Percentiles rank a stretch among this genome's conserved stretches.
phyloP scores from a whole-genome alignment of 64 coral and sea anemone species.

The Porites lutea region DNA sequence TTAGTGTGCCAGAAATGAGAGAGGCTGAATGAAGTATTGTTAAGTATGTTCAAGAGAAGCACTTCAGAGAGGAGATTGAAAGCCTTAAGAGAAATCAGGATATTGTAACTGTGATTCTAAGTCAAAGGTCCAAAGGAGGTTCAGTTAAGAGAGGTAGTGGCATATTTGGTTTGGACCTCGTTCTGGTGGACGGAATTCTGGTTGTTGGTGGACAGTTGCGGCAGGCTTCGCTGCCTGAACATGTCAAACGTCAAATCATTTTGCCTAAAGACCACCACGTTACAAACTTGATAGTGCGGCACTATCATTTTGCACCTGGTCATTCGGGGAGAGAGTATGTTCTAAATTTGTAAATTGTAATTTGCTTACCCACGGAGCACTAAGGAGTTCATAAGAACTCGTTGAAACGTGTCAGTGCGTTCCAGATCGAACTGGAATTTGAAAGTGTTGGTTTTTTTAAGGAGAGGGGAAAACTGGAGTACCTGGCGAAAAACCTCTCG shows the following conservation, averaged over 20 bases:
- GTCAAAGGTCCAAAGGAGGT: too few relatives aligned
- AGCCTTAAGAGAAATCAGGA: background rate
- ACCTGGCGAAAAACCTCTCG: too few relatives aligned
- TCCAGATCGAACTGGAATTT: too few relatives aligned
- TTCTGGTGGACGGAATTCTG: conserved; percentile 3
- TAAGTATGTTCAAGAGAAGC: background rate
- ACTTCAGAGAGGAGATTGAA: background rate
- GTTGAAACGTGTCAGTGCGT: too few relatives aligned
- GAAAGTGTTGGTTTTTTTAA: too few relatives aligned
- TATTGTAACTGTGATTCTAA: too few relatives aligned
- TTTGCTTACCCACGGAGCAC: too few relatives aligned
- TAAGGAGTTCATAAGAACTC: too few relatives aligned
- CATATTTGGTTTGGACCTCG: conserved; percentile 17
- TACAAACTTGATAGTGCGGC: background rate
- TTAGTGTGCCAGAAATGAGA: background rate
- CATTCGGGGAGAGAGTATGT: too few relatives aligned
- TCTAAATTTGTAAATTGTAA: too few relatives aligned
- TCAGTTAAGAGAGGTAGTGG: background rate
- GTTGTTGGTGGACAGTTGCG: conserved; percentile 3
- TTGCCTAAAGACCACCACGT: conserved; percentile 18
- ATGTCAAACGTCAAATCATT: conserved; percentile 28
- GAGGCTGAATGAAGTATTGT: background rate
- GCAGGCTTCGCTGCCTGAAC: background rate
- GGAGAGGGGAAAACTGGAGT: too few relatives aligned
- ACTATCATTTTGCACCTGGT: background rate